phyloP scores from a whole-genome alignment of 2,888 invertebrate species.

The Drosophila vallismaia region DNA sequence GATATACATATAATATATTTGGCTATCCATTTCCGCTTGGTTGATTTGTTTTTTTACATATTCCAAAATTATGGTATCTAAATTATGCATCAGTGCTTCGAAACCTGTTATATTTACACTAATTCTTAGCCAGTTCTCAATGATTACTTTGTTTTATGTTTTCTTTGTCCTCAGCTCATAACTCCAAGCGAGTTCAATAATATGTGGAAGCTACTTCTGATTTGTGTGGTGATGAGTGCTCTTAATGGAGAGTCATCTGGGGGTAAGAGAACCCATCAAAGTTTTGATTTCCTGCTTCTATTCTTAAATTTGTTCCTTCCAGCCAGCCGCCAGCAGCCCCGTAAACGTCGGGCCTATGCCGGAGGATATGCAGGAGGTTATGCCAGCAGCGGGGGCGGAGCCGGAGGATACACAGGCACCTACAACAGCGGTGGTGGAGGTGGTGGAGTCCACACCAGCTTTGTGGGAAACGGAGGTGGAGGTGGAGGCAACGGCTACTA shows the following conservation, averaged over 20 bases:
- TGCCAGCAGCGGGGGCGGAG: conserved; percentile 50
- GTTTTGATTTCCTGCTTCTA: background rate
- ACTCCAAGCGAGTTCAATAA: conserved; percentile 39
- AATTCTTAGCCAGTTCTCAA: conserved; percentile 49
- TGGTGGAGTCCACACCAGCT: conserved; percentile 18
- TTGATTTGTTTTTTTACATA: background rate
- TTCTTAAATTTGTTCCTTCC: background rate
- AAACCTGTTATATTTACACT: conserved; percentile 30
- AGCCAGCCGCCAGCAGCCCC: conserved; percentile 31
- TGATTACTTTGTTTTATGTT: conserved; percentile 7
- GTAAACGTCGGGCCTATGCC: conserved; percentile 52
- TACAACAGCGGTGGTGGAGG: conserved; percentile 44
- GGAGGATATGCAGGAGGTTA: conserved; percentile 62
- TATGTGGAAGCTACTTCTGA: conserved; percentile 79
- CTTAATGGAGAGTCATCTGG: conserved; percentile 62
- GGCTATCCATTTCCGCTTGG: conserved; percentile 9
- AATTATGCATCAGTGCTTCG: conserved; percentile 13
- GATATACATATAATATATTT: background rate
- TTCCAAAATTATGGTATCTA: background rate
- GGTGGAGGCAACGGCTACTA: conserved; percentile 42
- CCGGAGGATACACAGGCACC: conserved; percentile 52
- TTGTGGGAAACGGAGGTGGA: conserved; percentile 19
- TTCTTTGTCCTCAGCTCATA: conserved; percentile 10
- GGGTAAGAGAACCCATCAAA: conserved; percentile 55
- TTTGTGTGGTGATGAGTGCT: conserved; percentile 73